Evolutionary conservation across 2,888 invertebrate genomes (phyloP).

Genomic region (Phaedon cochleariae): DNA sequence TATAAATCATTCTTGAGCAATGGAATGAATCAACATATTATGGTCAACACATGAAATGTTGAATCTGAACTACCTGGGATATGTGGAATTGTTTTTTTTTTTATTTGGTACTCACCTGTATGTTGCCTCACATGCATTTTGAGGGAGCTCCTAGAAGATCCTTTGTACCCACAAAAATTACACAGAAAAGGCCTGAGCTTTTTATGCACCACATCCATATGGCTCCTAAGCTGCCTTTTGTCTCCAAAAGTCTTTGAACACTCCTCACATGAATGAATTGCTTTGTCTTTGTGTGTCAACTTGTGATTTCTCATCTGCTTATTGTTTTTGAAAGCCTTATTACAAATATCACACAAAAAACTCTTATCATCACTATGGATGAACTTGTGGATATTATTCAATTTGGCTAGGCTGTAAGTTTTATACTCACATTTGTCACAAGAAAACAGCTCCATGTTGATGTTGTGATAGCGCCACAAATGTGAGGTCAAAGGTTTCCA

Average conservation of each 20-base stretch:
- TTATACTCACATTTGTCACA: conserved; percentile 81
- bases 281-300: conserved; percentile 66
- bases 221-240: conserved; percentile 64
- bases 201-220: conserved; percentile 72
- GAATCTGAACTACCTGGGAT: too few relatives aligned
- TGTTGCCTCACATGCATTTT: conserved; percentile 75
- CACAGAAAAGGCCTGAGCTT: conserved; percentile 74
- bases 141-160: conserved; percentile 71
- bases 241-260: conserved; percentile 70
- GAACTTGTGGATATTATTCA: conserved; percentile 78
- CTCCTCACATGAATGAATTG: conserved; percentile 63
- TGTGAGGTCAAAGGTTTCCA: conserved; percentile 80
- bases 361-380: conserved; percentile 75
- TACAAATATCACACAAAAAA: conserved; percentile 68
- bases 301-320: conserved; percentile 84
- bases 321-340: conserved; percentile 80
- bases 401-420: conserved; percentile 73
- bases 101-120: conserved; percentile 66
- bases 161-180: conserved; percentile 72
- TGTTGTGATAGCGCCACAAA: conserved; percentile 78
- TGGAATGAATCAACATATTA: too few relatives aligned
- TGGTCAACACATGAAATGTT: too few relatives aligned
- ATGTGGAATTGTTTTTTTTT: too few relatives aligned
- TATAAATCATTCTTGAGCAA: too few relatives aligned
- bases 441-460: conserved; percentile 81